phyloP scores from a whole-genome alignment of 2,888 invertebrate genomes.

The Eulithis testata region DNA sequence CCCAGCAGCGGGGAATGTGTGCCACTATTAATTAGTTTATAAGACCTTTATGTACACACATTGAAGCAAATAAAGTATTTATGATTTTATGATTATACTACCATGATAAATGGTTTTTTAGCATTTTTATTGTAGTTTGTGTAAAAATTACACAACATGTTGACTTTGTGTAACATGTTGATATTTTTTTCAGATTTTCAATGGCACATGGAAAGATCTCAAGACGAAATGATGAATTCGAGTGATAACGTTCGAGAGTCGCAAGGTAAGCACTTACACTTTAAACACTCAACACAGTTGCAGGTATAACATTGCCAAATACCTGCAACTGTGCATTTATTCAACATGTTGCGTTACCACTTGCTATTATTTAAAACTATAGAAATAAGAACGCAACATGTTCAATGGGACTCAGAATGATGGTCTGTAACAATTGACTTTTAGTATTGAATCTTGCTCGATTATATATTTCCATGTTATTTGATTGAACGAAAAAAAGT shows the following conservation, averaged over 20 bases:
- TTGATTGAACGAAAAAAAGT: conserved; percentile 53
- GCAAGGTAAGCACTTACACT: conserved; percentile 90
- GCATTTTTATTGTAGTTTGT: neutral
- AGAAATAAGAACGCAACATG: conserved; percentile 35
- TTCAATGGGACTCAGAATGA: conserved; percentile 68
- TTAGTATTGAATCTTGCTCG: conserved; percentile 5
- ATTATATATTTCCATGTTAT: neutral
- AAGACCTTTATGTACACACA: too few species aligned
- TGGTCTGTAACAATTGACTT: conserved; percentile 73
- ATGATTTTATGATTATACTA: too few species aligned
- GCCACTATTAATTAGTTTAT: too few species aligned
- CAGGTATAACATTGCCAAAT: conserved; percentile 31
- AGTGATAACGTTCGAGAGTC: conserved; percentile 95
- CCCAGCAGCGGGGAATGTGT: too few species aligned
- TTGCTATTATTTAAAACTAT: conserved; percentile 36
- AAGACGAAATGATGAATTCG: conserved; percentile 94
- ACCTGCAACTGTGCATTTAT: conserved; percentile 45
- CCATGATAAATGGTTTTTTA: too few species aligned
- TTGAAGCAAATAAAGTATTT: too few species aligned
- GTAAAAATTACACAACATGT: neutral
- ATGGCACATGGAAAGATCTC: conserved; percentile 94
- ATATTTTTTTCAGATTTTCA: conserved; percentile 88
- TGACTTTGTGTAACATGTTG: neutral
- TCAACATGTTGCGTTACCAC: conserved; percentile 67
- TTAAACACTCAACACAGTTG: conserved; percentile 43